Percentiles rank a stretch among this genome's conserved stretches.
These are phyloP conservation scores for Poecilobothrus nobilitatus DNA, from an alignment of 2,888 invertebrate genomes.

Conservation along the genomic window DNA sequence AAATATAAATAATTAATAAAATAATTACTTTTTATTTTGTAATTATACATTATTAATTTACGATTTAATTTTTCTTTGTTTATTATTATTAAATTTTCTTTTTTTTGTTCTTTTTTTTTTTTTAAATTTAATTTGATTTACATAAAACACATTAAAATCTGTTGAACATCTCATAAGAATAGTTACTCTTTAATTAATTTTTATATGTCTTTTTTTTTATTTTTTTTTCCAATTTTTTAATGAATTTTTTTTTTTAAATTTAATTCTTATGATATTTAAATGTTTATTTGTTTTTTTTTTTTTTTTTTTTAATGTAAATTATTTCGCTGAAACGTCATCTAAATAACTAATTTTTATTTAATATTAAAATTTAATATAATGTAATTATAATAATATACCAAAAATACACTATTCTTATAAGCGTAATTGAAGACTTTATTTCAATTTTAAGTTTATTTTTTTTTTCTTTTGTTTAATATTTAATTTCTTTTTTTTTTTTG, in stretches of 20 bases:
- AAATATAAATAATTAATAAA: no score
- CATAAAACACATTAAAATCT: slow-evolving; percentile 4
- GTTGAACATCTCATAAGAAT: slow-evolving; percentile 4
- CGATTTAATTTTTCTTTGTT: neutral
- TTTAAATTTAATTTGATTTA: neutral
- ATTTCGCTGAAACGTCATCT: slow-evolving; percentile 6
- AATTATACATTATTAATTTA: neutral
- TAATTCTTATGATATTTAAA: slow-evolving; percentile 1
- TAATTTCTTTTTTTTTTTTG: slow-evolving; percentile 14
- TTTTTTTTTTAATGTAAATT: neutral
- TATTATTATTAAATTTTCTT: neutral
- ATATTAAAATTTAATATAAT: neutral
- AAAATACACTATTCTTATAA: slow-evolving; percentile 6
- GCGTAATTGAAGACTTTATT: slow-evolving; percentile 3
- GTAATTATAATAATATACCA: neutral
- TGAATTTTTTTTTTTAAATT: neutral
- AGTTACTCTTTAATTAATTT: neutral
- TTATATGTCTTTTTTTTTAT: neutral
- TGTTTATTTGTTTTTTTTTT: neutral
- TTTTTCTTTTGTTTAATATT: slow-evolving; percentile 18
- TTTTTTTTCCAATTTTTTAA: neutral
- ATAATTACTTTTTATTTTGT: no score
- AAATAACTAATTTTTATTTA: neutral
- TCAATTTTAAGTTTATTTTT: slow-evolving; percentile 11
- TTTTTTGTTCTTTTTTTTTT: neutral